Evolutionary conservation across 2,113 vertebrate species (phyloP), one percentile per base, ranked within the genome.

Genomic region (Ceyx melanurus): DNA sequence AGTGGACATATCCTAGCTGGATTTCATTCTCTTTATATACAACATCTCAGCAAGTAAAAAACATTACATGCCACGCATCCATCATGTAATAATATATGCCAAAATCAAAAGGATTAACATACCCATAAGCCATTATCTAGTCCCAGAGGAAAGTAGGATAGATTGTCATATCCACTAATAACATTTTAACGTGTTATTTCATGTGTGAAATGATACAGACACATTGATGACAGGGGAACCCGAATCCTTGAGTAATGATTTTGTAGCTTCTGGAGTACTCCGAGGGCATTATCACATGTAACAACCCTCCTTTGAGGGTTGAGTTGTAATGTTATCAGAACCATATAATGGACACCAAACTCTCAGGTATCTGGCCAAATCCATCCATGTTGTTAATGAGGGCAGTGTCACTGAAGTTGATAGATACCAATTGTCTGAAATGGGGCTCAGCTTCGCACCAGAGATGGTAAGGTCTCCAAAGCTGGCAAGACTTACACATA

Each of bases 71-170:
- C 51, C 75, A 74, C 56, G 70, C 72, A 96, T 82, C 91, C 78
- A 88, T 93, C 84, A 94, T 26, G 18, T 28, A 87, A 62, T n/a
- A 92, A 92, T 33, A 85, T 35, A 92, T 70, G 78, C 29, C 75
- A 82, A 82, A 95, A 93, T 77, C 56, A 82, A 89, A 89, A 91
- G 42, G 64, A 91, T 87, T 96, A 85, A 87, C 87, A 89, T 64
- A 92, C 51, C 82, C 82, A 77, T 91, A 87, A 93, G 61, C 60
- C 72, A 74, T 88, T 93, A 92, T 66, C 75, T 85, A 64, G 53
- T 93, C 92, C 85, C 82, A 4, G 82, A 91, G 89, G 56, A 88
- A 95, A 80, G 71, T 0, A 85, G 48, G 61, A 89, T 54, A 70
- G 81, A 87, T 85, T 92, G 89, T 74, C 84, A 89, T 77, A 92